Conservation (phyloP, 2,113 vertebrate genomes). For the Scomber japonicus region DNA sequence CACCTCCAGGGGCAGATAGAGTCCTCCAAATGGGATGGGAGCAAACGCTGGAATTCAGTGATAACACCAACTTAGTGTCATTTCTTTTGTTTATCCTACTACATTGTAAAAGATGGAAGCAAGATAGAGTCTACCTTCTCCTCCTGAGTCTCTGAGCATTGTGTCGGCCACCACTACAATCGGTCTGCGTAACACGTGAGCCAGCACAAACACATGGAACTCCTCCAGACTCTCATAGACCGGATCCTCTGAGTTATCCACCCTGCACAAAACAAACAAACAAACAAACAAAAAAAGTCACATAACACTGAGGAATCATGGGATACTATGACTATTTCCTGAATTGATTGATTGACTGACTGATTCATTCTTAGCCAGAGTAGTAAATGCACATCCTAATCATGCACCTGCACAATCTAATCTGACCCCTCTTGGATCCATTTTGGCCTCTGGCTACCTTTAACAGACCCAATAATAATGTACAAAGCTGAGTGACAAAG, state of each 20-base stretch:
- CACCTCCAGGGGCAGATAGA: slow-evolving; percentile 98
- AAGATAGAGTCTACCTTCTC: slow-evolving; percentile 88
- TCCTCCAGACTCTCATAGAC: slow-evolving; percentile 98
- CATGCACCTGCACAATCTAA: slow-evolving; percentile 18
- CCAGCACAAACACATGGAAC: slow-evolving; percentile 98
- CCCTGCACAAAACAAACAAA: slow-evolving; percentile 79
- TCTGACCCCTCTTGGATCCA: slow-evolving; percentile 14
- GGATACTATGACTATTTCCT: slow-evolving; percentile 35
- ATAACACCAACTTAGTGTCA: slow-evolving; percentile 2
- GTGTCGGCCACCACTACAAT: slow-evolving; percentile 98
- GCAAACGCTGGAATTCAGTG: slow-evolving; percentile 89
- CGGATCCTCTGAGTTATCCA: slow-evolving; percentile 96
- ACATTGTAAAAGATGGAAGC: neutral
- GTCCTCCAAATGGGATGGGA: slow-evolving; percentile 96
- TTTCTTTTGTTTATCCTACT: neutral
- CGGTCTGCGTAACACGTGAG: slow-evolving; percentile 94
- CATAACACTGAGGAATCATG: slow-evolving; percentile 10
- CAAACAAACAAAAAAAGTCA: slow-evolving; percentile 12
- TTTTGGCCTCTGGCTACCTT: slow-evolving; percentile 18
- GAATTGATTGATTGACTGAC: slow-evolving; percentile 11
- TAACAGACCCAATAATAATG: slow-evolving; percentile 1
- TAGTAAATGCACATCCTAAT: slow-evolving; percentile 17
- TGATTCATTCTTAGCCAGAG: neutral
- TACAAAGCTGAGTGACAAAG: slow-evolving; percentile 5
- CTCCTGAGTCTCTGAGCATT: slow-evolving; percentile 96